Percentiles rank a stretch among this genome's conserved stretches.
Conservation (phyloP, 1,140 invertebrate species). For the Lethrus apterus region DNA sequence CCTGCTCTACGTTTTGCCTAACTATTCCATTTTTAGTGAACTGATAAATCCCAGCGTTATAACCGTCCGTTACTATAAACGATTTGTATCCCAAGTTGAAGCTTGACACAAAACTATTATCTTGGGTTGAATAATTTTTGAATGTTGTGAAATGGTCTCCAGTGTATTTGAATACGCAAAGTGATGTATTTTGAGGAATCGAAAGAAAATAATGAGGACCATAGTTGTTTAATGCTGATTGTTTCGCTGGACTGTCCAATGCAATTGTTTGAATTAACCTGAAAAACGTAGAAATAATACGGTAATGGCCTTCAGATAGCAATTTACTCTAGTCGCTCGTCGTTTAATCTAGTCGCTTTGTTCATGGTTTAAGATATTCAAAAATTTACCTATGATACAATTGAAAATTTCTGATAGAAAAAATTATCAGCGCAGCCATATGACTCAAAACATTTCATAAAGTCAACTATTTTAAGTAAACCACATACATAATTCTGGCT, state of each 20-base stretch:
- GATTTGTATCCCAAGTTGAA: conserved; percentile 34
- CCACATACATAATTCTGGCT: too few species aligned
- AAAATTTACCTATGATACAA: too few species aligned
- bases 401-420: too few species aligned
- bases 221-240: conserved; percentile 12
- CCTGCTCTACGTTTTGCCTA: conserved; percentile 26
- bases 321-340: too few species aligned
- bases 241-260: conserved; percentile 6
- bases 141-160: conserved; percentile 22
- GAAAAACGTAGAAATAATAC: too few species aligned
- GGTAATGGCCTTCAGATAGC: too few species aligned
- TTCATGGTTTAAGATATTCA: too few species aligned
- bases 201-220: conserved; percentile 20
- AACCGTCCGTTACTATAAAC: conserved; percentile 42
- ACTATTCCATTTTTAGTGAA: conserved; percentile 38
- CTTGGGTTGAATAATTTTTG: too few species aligned
- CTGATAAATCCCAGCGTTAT: conserved; percentile 39
- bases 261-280: conserved; percentile 20
- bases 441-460: too few species aligned
- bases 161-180: conserved; percentile 25
- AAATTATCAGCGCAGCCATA: too few species aligned
- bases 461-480: too few species aligned
- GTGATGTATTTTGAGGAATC: conserved; percentile 25
- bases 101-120: conserved; percentile 21
- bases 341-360: too few species aligned